Conservation (phyloP, 2,888 invertebrate genomes). For the Tenthredo livida region DNA sequence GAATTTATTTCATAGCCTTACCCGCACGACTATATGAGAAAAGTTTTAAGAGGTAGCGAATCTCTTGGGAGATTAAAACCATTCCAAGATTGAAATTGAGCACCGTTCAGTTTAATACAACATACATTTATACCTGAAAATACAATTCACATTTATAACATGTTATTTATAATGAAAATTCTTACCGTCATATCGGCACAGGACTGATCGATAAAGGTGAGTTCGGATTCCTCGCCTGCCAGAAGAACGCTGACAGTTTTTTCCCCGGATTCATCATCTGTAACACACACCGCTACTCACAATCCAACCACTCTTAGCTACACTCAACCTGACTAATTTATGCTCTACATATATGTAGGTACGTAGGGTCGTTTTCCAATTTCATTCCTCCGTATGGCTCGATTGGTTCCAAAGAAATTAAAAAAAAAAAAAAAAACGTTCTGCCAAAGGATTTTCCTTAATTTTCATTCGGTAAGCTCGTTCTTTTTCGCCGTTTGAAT, state of each 20-base stretch:
- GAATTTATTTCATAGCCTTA: slow-evolving; percentile 3
- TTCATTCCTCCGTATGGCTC: no score
- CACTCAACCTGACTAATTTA: slow-evolving; percentile 22
- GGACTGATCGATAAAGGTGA: slow-evolving; percentile 94
- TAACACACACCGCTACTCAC: slow-evolving; percentile 74
- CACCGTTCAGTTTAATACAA: no score
- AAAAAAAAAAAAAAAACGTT: no score
- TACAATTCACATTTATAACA: background rate
- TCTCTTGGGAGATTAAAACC: background rate
- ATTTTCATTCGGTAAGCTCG: no score
- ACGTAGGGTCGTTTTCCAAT: no score
- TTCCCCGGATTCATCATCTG: slow-evolving; percentile 96
- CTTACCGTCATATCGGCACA: slow-evolving; percentile 95
- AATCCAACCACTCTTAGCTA: slow-evolving; percentile 54
- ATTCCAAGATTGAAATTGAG: background rate
- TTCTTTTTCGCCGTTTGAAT: no score
- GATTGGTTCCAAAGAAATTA: no score
- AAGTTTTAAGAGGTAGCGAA: background rate
- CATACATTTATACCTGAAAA: background rate
- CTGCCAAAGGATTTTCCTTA: no score
- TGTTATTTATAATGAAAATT: background rate
- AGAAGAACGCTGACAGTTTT: slow-evolving; percentile 94
- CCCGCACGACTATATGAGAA: background rate
- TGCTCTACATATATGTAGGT: background rate
- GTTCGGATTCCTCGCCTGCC: slow-evolving; percentile 93